Evolutionary conservation across 2,888 invertebrate genomes (phyloP), one percentile per base, ranked within the genome.

Genomic region (Agonopterix heracliana): DNA sequence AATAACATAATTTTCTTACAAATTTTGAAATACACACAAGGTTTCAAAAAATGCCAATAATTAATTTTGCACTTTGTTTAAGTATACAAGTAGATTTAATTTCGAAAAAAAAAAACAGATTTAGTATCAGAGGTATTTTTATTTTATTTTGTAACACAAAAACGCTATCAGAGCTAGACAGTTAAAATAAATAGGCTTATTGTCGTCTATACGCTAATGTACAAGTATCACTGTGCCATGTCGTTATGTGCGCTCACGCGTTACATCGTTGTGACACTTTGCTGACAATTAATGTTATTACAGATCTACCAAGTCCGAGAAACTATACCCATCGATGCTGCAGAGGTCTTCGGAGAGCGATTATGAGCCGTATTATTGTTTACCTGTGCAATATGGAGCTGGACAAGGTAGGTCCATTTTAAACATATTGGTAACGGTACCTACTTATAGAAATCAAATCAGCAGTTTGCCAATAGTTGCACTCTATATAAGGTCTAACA

Each of bases 271-370:
- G 7, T 12, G 14, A 11, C 9, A 13, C 10, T 10, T 38, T 38
- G n/a, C 38, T 48, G 13, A 44, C 44, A 4, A 2, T 11, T 9
- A n/a, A 12, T 11, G 38, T 48, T 53, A 45, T 81, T 81, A 8
- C 91, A 96, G 96, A 83, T 98, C 98, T 41, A 97, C 97, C 12
- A 97, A 97, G 85, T 98, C 97, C 9, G 97, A 98, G 81, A 97
- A 97, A 85, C 90, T 97, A 76, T 97, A 97, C 79, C 96, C 96
- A 36, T 96, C 96, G 54, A 96, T 96, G 96, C 84, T 96, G 66
- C 95, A 93, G 64, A 89, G 94, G 55, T 94, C 93, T 68, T 92
- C 93, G 61, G 92, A 95, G 66, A 94, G 95, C 53, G 96, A 96
- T 75, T 92, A 94, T 57, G 96, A 96, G 72, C 95, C 95, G 0